These are phyloP conservation scores for Oxyura jamaicensis DNA, from an alignment of 2,113 vertebrate species.

Conservation along the genomic window DNA sequence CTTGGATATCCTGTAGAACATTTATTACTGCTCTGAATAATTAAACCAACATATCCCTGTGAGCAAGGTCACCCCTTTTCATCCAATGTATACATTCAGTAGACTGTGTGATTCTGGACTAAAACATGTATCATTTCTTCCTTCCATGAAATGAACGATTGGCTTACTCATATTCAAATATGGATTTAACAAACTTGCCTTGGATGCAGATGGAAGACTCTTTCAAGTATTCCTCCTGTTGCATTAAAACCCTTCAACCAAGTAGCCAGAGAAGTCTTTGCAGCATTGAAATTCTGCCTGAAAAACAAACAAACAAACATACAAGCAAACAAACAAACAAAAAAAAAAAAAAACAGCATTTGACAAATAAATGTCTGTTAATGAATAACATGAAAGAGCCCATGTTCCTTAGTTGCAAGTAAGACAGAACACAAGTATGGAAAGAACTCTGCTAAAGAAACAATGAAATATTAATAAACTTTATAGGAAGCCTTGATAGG, in stretches of 20 bases:
- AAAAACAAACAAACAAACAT: not conserved
- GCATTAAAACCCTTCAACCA: conserved; percentile 26
- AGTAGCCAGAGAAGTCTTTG: not conserved
- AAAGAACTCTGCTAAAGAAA: conserved; percentile 44
- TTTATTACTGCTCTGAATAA: not conserved
- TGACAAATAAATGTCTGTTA: conserved; percentile 50
- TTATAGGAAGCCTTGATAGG: conserved; percentile 29
- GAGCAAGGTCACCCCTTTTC: not conserved
- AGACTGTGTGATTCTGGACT: not conserved
- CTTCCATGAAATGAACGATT: not conserved
- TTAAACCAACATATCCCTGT: not conserved
- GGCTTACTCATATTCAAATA: not conserved
- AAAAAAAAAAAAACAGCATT: conserved; percentile 2
- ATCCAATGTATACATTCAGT: not conserved
- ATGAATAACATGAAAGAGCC: conserved; percentile 38
- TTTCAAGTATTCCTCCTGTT: conserved; percentile 3
- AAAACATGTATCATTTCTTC: not conserved
- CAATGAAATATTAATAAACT: conserved; percentile 63
- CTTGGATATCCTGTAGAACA: not conserved
- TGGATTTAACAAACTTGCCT: not conserved
- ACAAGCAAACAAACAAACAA: too few relatives aligned
- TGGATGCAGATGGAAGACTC: not conserved
- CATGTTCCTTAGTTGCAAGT: conserved; percentile 36
- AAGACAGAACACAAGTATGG: conserved; percentile 45
- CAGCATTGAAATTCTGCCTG: conserved; percentile 29